Conservation (phyloP, 2,888 invertebrate species). For the Rhagophthalmus giganteus region DNA sequence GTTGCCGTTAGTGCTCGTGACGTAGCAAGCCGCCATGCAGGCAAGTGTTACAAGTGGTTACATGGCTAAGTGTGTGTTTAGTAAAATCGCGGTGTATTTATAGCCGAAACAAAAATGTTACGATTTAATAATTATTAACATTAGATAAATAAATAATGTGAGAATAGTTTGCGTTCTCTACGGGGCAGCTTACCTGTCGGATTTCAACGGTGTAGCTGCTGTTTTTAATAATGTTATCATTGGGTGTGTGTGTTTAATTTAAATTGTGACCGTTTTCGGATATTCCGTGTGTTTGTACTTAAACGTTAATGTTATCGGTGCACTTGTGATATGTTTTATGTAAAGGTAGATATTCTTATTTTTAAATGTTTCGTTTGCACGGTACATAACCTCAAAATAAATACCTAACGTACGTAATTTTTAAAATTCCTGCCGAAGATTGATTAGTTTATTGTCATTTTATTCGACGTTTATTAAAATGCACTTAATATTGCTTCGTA, state of each 20-base stretch:
- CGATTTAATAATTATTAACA: too few species aligned
- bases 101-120: too few species aligned
- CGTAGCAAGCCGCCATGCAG: slow-evolving; percentile 45
- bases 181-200: slow-evolving; percentile 8
- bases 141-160: slow-evolving; percentile 10
- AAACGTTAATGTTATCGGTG: slow-evolving; percentile 9
- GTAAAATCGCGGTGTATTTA: slow-evolving; percentile 8
- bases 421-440: too few species aligned
- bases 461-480: too few species aligned
- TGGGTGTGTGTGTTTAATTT: slow-evolving; percentile 24
- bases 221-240: slow-evolving; percentile 24
- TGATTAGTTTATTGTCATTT: too few species aligned
- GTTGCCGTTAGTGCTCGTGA: slow-evolving; percentile 34
- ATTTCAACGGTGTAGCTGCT: slow-evolving; percentile 10
- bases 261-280: slow-evolving; percentile 1
- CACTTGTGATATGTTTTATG: slow-evolving; percentile 25
- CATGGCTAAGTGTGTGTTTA: slow-evolving; percentile 21
- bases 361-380: slow-evolving; percentile 8
- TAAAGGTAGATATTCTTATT: slow-evolving; percentile 26
- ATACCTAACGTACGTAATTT: slow-evolving; percentile 1
- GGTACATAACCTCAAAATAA: slow-evolving; percentile 31
- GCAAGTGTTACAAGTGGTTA: slow-evolving; percentile 49
- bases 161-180: neutral
- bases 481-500: too few species aligned
- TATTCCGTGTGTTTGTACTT: slow-evolving; percentile 7